Evolutionary conservation across 2,113 vertebrate genomes (phyloP), one percentile per base, ranked within the genome.

Genomic region (Coptodon bakossiorum): DNA sequence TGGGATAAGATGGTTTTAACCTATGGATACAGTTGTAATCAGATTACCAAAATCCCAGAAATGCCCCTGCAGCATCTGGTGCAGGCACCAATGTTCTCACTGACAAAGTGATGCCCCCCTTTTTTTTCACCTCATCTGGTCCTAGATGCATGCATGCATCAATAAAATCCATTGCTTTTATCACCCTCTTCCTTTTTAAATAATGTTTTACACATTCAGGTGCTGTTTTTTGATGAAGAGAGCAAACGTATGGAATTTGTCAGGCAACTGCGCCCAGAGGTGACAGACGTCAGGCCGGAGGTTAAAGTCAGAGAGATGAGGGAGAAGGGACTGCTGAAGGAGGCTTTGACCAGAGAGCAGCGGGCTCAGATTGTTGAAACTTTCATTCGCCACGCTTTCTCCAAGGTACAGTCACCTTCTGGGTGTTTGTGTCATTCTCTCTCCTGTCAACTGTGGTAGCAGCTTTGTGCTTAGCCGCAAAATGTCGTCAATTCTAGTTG

Each of bases 351-450:
- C 76, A 97, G 96, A 93, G 95, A 98, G 86, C 97, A 98, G 90
- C 96, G 99, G 83, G 97, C 95, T 86, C 90, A 96, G 90, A 98
- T 98, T 84, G 96, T 99, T 93, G 98, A 99, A 89, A 97, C 96
- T 16, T 99, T 99, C 96, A 99, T 99, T 89, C 97, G 98, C 81
- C 97, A 98, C 4, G 97, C 98, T 10, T 99, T 99, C 95, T 96
- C 97, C 56, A 97, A 98, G 97, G 99, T 98, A 93, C n/a, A 17
- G 29, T 81, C 82, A 89, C 53, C 73, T 81, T 83, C 79, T 81
- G 83, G 68, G 45, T 48, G 80, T 86, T 92, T 89, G 91, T 87
- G 83, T 91, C 89, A 91, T 50, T 31, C 31, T 31, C 34, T 45
- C 38, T 86, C 82, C 66, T 66, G 22, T 40, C 29, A 48, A 5